phyloP scores from a whole-genome alignment of 2,797 vertebrate species.

The Babyrousa celebensis region DNA sequence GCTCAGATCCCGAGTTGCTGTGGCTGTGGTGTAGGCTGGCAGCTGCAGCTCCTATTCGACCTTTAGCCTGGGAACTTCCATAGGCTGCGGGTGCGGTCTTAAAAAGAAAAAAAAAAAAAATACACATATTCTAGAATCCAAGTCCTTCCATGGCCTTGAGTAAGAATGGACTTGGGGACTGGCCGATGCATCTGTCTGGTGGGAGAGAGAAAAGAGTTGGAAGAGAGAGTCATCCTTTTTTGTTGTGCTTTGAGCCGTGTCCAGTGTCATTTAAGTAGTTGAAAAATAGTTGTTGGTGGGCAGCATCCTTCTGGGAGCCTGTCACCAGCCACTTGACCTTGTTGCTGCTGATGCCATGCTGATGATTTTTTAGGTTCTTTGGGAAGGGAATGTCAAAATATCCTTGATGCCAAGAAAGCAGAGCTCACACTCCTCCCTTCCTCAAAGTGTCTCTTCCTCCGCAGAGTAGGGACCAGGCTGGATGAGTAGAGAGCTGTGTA shows the following conservation, averaged over 20 bases:
- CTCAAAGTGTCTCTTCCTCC: neutral
- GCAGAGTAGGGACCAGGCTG: neutral
- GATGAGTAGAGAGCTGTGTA: neutral
- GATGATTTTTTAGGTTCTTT: neutral
- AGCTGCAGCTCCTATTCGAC: too few relatives aligned
- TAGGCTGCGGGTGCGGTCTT: too few relatives aligned
- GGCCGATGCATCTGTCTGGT: neutral
- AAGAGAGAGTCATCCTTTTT: slow-evolving; percentile 18
- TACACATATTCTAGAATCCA: neutral
- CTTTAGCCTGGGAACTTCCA: too few relatives aligned
- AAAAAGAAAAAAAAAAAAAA: too few relatives aligned
- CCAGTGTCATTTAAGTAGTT: neutral
- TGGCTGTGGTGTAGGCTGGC: too few relatives aligned
- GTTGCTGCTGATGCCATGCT: neutral
- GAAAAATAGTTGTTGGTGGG: slow-evolving; percentile 55
- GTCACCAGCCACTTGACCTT: neutral
- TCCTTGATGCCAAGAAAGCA: neutral
- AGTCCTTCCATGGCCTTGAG: neutral
- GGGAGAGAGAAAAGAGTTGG: slow-evolving; percentile 40
- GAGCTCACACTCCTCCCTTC: neutral
- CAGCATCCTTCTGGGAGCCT: neutral
- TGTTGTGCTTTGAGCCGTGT: slow-evolving; percentile 37
- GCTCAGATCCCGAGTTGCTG: too few relatives aligned
- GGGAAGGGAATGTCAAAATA: slow-evolving; percentile 34
- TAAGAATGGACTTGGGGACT: neutral